Conservation (phyloP, 2,888 invertebrate species). For the Miltochrista miniata region DNA sequence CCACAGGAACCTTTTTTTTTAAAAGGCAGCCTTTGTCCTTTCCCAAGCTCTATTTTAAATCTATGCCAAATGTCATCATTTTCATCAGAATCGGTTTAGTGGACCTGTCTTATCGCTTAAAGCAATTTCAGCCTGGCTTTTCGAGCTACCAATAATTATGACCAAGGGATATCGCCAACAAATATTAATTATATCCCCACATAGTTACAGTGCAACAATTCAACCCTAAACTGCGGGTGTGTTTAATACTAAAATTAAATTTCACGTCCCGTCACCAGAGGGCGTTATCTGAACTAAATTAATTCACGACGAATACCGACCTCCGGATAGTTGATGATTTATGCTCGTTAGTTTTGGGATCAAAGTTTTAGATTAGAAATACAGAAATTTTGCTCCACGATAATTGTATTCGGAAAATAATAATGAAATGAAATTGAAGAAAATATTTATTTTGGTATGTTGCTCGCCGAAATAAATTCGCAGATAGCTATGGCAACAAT, state of each 20-base stretch:
- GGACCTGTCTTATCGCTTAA: no score
- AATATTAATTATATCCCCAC: conserved; percentile 29
- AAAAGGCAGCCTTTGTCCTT: no score
- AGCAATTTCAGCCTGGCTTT: no score
- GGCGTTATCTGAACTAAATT: conserved; percentile 64
- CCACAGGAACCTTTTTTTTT: no score
- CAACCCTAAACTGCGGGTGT: conserved; percentile 45
- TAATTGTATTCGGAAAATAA: neutral
- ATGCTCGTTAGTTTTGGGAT: conserved; percentile 35
- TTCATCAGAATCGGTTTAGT: no score
- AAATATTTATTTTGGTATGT: no score
- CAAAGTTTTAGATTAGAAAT: conserved; percentile 24
- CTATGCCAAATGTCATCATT: no score
- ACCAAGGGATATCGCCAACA: conserved; percentile 14
- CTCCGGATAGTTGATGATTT: conserved; percentile 50
- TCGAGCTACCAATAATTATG: no score
- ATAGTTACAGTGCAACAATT: conserved; percentile 35
- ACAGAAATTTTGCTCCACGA: conserved; percentile 4
- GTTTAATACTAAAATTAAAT: conserved; percentile 63
- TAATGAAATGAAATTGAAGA: no score
- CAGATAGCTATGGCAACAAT: no score
- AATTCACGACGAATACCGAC: conserved; percentile 57
- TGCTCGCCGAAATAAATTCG: no score
- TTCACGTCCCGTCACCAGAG: conserved; percentile 53
- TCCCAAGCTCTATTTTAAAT: no score